Evolutionary conservation across 2,113 vertebrate species (phyloP).

Genomic region (Hemiscyllium ocellatum): DNA sequence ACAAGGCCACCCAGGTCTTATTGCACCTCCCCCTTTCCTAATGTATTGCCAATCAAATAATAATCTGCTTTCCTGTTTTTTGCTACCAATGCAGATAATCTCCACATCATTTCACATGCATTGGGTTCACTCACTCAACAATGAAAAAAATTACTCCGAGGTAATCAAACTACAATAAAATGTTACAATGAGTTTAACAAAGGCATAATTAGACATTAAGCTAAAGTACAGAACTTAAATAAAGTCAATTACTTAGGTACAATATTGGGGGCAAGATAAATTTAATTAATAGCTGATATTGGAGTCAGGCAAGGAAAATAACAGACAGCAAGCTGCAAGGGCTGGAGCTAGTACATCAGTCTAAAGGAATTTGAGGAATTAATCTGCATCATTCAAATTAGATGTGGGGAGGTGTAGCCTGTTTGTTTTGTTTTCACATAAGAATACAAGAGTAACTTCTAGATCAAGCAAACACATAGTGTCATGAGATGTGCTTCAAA

Average conservation of each 20-base stretch:
- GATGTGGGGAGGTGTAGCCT: not conserved
- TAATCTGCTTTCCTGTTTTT: too few species aligned
- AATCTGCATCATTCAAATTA: not conserved
- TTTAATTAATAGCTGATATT: not conserved
- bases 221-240: not conserved
- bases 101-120: too few species aligned
- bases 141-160: too few species aligned
- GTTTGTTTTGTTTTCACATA: not conserved
- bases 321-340: not conserved
- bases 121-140: too few species aligned
- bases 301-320: not conserved
- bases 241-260: not conserved
- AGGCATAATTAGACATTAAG: not conserved
- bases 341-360: not conserved
- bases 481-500: too few species aligned
- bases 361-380: not conserved
- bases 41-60: too few species aligned
- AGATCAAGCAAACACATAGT: too few species aligned
- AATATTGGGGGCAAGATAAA: not conserved
- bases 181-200: not conserved
- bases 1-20: too few species aligned
- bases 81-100: too few species aligned
- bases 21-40: too few species aligned
- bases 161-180: not conserved
- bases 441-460: not conserved